Conservation (phyloP, 2,888 invertebrate species). For the Drosophila quasianomalipes region DNA sequence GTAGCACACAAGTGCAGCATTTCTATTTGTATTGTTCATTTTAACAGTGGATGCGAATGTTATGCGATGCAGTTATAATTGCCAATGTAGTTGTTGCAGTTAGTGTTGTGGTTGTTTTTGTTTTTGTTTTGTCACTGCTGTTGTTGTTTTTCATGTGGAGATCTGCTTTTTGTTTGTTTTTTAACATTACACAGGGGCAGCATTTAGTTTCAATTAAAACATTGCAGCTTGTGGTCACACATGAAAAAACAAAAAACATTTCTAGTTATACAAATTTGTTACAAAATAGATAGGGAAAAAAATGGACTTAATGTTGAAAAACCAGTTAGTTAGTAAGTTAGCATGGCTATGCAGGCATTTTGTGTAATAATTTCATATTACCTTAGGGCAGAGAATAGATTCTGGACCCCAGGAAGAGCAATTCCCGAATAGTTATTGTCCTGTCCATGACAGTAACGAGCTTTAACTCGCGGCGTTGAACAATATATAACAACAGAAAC, state of each 20-base stretch:
- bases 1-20: neutral
- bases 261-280: constrained; percentile 46
- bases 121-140: constrained; percentile 15
- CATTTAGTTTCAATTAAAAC: constrained; percentile 82
- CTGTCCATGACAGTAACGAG: constrained; percentile 48
- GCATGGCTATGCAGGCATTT: constrained; percentile 14
- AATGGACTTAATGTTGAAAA: constrained; percentile 26
- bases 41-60: constrained; percentile 22
- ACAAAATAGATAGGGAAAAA: constrained; percentile 16
- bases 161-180: constrained; percentile 65
- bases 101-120: constrained; percentile 26
- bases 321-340: constrained; percentile 30
- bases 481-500: constrained; percentile 40
- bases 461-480: constrained; percentile 38
- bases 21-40: constrained; percentile 11
- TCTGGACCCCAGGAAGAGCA: constrained; percentile 28
- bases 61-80: constrained; percentile 76
- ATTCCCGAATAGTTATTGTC: neutral
- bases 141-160: constrained; percentile 3
- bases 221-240: constrained; percentile 75
- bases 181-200: constrained; percentile 73
- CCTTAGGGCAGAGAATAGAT: constrained; percentile 21
- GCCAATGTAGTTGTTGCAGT: constrained; percentile 45
- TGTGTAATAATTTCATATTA: constrained; percentile 59
- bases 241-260: constrained; percentile 55